phyloP scores from a whole-genome alignment of 2,888 invertebrate species.

The Zele albiditarsus region DNA sequence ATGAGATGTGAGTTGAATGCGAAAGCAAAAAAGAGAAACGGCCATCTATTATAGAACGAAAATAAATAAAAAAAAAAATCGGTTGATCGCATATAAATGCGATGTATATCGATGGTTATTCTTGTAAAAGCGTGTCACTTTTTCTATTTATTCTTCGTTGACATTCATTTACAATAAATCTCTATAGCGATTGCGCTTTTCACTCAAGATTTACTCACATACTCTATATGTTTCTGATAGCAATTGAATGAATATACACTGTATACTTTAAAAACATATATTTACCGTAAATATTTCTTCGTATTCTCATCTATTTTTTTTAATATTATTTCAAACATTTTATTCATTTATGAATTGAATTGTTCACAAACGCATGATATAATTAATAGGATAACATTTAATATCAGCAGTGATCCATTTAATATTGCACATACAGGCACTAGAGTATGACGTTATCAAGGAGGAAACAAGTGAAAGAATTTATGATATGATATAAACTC shows the following conservation, averaged over 20 bases:
- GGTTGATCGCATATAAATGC: slow-evolving; percentile 3
- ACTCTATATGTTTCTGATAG: background rate
- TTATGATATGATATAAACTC: slow-evolving; percentile 3
- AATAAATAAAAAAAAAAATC: background rate
- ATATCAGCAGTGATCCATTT: background rate
- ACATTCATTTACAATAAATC: background rate
- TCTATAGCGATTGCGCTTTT: background rate
- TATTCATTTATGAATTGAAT: background rate
- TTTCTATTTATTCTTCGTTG: background rate
- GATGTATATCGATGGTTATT: slow-evolving; percentile 8
- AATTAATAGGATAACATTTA: background rate
- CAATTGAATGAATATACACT: too few relatives aligned
- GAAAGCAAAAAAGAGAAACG: slow-evolving; percentile 6
- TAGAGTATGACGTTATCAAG: background rate
- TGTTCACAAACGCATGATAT: background rate
- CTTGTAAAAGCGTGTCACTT: slow-evolving; percentile 10
- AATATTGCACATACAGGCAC: background rate
- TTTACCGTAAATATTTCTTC: too few relatives aligned
- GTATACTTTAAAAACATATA: too few relatives aligned
- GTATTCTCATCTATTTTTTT: too few relatives aligned
- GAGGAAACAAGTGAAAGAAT: background rate
- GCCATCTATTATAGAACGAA: background rate
- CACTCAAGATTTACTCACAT: background rate
- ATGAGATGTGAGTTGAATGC: slow-evolving; percentile 5
- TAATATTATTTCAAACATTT: background rate